Evolutionary conservation across 2,113 vertebrate genomes (phyloP), one percentile per base, ranked within the genome.

Genomic region (Pangasianodon hypophthalmus): DNA sequence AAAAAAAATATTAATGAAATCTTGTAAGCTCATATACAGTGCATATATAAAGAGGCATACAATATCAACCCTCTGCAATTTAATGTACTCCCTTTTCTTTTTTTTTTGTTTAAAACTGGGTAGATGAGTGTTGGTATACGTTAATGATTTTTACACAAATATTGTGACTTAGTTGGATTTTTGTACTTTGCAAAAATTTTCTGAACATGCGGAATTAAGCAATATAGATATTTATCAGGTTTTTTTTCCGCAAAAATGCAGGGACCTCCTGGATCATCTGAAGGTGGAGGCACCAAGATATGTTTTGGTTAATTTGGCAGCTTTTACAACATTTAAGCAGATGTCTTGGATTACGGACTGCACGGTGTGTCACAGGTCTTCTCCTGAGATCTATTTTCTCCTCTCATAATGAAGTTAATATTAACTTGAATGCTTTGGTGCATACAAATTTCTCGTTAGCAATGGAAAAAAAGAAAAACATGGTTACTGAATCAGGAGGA

Each of bases 211-310:
- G 14, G 69, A 71, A 71, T n/a, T 50, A 48, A 29, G 24, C 48
- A 32, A 52, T 21, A 64, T 8, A 50, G 54, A 64, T 80, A 64
- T 80, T 44, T 64, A 64, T 37, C 13, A 69, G 3, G n/a, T 79
- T 82, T 69, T 83, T 89, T 48, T 90, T 67, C 52, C 41, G 71
- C n/a, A 80, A 60, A 24, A 50, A 60, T 58, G 21, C 86, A 93
- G 92, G 92, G 93, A 84, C 88, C 87, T 19, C 54, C 89, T 56
- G 92, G 91, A 69, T 80, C 84, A 44, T 92, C 85, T 50, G 88
- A 91, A 90, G 86, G 87, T 77, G 62, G 52, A 82, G 85, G 29
- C 24, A 60, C 80, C 37, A 93, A 93, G 91, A 92, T 93, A 92
- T 90, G 91, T 32, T 77, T 73, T 84, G 46, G 4, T 48, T 7